Evolutionary conservation across 2,113 vertebrate species (phyloP), one percentile per base, ranked within the genome.

Genomic region (Andinoacara biseriatus): DNA sequence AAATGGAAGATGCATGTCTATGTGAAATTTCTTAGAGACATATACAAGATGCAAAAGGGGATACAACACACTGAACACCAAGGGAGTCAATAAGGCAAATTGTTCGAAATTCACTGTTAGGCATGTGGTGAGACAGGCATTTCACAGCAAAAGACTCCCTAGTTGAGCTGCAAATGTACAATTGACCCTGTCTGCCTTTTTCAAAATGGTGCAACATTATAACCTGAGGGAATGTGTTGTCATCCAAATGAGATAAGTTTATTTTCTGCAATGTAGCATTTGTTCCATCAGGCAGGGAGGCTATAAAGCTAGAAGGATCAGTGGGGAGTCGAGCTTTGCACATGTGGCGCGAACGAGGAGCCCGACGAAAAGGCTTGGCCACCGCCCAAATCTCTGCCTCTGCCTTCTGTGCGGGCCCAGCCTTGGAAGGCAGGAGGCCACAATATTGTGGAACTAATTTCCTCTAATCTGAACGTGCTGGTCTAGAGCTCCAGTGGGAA

Each of bases 231-330:
- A 96, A 95, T 92, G 94, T 96, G 96, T 97, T 97, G 97, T 97
- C 96, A 97, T 96, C 96, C 95, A 97, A 97, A 98, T 97, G 96
- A 97, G 97, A 98, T 96, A 97, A 97, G 97, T 97, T 97, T 97
- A 98, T 98, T 98, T 97, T 96, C 96, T 93, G 95, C 95, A 90
- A 93, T 91, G 90, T 95, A 95, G 96, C 97, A 97, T 97, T 97
- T 97, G 96, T 97, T 97, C 96, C 96, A 96, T 96, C 96, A 97
- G 96, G 96, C 97, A 93, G 97, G 96, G 96, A 95, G 96, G 96
- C 96, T 96, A 95, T 96, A 96, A 96, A 96, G 95, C 95, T 92
- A 85, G 95, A 95, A 95, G 95, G 95, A 97, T 92, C 96, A 96
- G 96, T 94, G 86, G 97, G 97, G 94, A 91, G 95, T 94, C 95